Conservation (phyloP, 2,888 invertebrate genomes). For the Agrotis segetum region DNA sequence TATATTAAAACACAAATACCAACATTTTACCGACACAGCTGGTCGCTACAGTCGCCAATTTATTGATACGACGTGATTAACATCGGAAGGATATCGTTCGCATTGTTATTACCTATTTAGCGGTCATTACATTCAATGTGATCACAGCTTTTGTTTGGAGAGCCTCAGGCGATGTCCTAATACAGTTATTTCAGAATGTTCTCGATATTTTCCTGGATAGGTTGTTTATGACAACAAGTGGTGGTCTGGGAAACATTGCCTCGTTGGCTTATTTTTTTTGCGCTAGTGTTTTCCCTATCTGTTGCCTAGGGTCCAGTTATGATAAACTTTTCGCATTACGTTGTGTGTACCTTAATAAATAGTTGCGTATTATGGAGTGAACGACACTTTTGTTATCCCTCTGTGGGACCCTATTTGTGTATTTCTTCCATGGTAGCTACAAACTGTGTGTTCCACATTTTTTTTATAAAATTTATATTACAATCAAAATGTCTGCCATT, state of each 20-base stretch:
- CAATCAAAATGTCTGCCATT: no score
- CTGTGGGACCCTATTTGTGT: background rate
- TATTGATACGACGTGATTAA: slow-evolving; percentile 77
- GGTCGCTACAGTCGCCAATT: slow-evolving; percentile 74
- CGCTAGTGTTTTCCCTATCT: slow-evolving; percentile 6
- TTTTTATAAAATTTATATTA: no score
- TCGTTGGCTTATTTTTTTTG: slow-evolving; percentile 1
- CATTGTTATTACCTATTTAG: slow-evolving; percentile 65
- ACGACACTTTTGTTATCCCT: background rate
- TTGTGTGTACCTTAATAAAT: background rate
- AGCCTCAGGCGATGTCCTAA: slow-evolving; percentile 7
- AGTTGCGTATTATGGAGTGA: slow-evolving; percentile 4
- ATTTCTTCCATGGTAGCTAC: background rate
- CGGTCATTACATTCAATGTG: slow-evolving; percentile 63
- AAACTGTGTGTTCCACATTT: background rate
- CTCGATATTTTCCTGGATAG: slow-evolving; percentile 33
- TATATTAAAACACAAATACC: slow-evolving; percentile 73
- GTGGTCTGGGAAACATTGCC: slow-evolving; percentile 14
- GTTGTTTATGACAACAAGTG: slow-evolving; percentile 29
- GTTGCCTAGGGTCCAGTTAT: slow-evolving; percentile 7
- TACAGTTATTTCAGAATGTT: slow-evolving; percentile 35
- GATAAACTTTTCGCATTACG: background rate
- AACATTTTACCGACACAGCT: slow-evolving; percentile 73
- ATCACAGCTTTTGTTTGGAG: slow-evolving; percentile 44
- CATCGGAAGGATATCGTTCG: slow-evolving; percentile 64